phyloP scores from a whole-genome alignment of 2,888 invertebrate genomes.

The Xylota sylvarum region DNA sequence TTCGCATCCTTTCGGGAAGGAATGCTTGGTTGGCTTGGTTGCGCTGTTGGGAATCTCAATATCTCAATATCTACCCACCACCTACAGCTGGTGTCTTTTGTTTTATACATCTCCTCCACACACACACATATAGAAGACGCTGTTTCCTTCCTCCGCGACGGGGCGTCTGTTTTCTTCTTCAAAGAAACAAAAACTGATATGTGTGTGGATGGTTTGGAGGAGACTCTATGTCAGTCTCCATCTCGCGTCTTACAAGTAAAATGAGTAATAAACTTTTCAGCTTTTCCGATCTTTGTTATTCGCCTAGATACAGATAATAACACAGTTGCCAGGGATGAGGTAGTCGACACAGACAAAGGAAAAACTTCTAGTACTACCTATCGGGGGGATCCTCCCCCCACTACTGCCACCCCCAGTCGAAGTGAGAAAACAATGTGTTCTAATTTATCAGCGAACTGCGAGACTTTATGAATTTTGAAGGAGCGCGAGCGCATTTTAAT shows the following conservation, averaged over 20 bases:
- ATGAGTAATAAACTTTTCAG: constrained; percentile 71
- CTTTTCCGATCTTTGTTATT: constrained; percentile 48
- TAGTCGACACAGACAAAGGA: not conserved
- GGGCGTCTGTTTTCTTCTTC: constrained; percentile 27
- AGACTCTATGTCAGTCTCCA: constrained; percentile 28
- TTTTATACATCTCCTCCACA: constrained; percentile 14
- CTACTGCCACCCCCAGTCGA: not conserved
- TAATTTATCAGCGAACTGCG: constrained; percentile 50
- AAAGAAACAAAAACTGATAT: constrained; percentile 24
- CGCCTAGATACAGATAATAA: constrained; percentile 54
- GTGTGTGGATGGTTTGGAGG: constrained; percentile 1
- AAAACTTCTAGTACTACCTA: constrained; percentile 1
- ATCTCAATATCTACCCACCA: not conserved
- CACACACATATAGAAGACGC: not conserved
- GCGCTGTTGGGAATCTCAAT: constrained; percentile 1
- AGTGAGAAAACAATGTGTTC: constrained; percentile 70
- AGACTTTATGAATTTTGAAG: constrained; percentile 56
- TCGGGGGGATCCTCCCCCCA: not conserved
- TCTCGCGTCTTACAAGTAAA: constrained; percentile 43
- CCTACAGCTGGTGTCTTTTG: constrained; percentile 3
- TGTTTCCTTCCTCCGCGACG: constrained; percentile 18
- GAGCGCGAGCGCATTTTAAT: constrained; percentile 55
- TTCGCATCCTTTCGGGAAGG: constrained; percentile 36
- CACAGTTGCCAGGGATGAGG: not conserved
- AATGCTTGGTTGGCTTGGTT: not conserved